Base-by-base conservation (phyloP, 2,888 invertebrate species). In the Junonia oenone region DNA sequence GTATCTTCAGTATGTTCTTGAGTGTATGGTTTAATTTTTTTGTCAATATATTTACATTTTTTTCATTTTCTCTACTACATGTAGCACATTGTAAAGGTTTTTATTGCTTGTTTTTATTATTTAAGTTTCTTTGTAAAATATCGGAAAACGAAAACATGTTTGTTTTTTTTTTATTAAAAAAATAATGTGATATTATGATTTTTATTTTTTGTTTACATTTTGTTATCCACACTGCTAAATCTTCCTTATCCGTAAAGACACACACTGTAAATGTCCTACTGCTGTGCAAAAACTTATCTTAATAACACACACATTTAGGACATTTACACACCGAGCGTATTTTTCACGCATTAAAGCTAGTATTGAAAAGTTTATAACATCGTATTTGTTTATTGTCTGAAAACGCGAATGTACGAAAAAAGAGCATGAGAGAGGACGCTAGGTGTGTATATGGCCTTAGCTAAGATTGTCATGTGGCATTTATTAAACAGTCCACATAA, bases 121-220 rank as follows among this genome's bases (percentile, higher is more conserved):
- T 55, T 64, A 59, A 62, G 58, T 61, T 61, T 59, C 58, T 53
- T 61, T 65, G 61, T 65, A 55, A 48, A 58, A 63, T 65, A 66
- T 55, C 58, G 56, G 46, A 46, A 51, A 46, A 37, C 48, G 37
- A 48, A 58, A 58, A 48, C 13, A 9, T 14, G 49, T 51, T 50
- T 8, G 56, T 63, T 59, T 51, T 50, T 8, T 55, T 63, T 59
- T 60, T 53, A 55, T 52, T 59, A 55, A 61, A 61, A 58, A 47
- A 55, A 17, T 57, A 52, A 49, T 55, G 11, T 26, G 45, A 38
- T n/a, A 45, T 46, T 17, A 19, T 48, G 51, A 40, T 48, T 57
- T 60, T 60, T 55, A 40, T 47, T 57, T 37, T 9, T 15, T 15
- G 9, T 37, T 15, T 15, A 31, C 13, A 6, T 11, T 13, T 33